Evolutionary conservation across 2,888 invertebrate species (phyloP).

Genomic region (Acholoe squamosa): DNA sequence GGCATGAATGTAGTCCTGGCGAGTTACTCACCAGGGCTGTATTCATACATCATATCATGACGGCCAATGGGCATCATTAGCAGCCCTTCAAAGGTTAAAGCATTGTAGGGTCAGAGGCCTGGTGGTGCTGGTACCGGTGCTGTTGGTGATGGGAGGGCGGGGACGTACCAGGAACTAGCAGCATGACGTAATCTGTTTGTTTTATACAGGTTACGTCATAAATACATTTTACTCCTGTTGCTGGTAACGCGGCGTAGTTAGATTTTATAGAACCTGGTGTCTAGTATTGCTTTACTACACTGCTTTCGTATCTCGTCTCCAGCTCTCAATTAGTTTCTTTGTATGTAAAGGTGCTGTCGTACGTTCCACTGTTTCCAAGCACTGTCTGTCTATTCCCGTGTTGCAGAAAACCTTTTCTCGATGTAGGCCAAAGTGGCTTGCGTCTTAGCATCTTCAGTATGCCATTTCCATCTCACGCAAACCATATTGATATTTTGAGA

Average conservation of each 20-base stretch:
- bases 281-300: neutral
- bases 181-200: slow-evolving; percentile 53
- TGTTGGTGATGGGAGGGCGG: neutral
- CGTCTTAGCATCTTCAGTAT: neutral
- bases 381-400: neutral
- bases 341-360: no score
- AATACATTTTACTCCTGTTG: slow-evolving; percentile 52
- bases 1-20: no score
- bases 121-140: neutral
- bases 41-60: no score
- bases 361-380: neutral
- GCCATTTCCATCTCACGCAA: neutral
- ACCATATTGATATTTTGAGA: no score
- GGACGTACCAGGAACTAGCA: neutral
- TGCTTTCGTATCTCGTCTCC: neutral
- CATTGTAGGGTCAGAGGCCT: neutral
- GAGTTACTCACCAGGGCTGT: no score
- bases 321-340: no score
- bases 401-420: no score
- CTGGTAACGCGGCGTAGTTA: slow-evolving; percentile 12
- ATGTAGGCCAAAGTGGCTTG: no score
- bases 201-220: slow-evolving; percentile 48
- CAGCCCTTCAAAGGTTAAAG: no score
- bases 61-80: no score
- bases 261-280: neutral